These are phyloP conservation scores for Parapristionchus giblindavisi DNA, from an alignment of 2,888 invertebrate genomes.

Conservation along the genomic window DNA sequence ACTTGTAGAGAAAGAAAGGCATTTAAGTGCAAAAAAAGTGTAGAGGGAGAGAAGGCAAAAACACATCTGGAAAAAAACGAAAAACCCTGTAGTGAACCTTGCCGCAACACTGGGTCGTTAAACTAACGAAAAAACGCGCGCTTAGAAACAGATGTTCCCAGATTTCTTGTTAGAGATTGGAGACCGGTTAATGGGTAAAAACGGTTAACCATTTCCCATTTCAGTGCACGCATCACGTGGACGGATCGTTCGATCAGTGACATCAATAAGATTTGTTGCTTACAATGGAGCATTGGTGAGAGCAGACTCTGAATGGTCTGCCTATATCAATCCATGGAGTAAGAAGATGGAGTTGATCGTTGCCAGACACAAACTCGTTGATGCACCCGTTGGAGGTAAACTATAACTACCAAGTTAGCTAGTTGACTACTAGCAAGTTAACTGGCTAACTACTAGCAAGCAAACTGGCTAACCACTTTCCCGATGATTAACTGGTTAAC, in stretches of 20 bases:
- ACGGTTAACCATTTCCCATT: slow-evolving; percentile 26
- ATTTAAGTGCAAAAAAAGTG: too few species aligned
- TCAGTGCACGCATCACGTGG: slow-evolving; percentile 57
- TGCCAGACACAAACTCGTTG: slow-evolving; percentile 75
- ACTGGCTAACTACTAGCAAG: background rate
- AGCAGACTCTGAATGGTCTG: slow-evolving; percentile 87
- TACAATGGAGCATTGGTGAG: slow-evolving; percentile 73
- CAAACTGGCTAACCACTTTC: background rate
- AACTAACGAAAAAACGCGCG: background rate
- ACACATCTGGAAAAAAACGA: background rate
- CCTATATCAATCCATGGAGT: slow-evolving; percentile 92
- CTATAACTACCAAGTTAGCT: too few species aligned
- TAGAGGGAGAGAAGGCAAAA: too few species aligned
- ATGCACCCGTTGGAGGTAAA: slow-evolving; percentile 52
- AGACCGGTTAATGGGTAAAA: too few species aligned
- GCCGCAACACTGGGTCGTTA: background rate
- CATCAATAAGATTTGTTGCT: slow-evolving; percentile 63
- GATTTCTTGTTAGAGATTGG: background rate
- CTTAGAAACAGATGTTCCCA: too few species aligned
- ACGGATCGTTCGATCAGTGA: slow-evolving; percentile 53
- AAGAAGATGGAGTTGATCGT: slow-evolving; percentile 87
- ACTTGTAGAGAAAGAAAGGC: too few species aligned
- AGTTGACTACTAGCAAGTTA: background rate
- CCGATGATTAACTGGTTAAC: too few species aligned
- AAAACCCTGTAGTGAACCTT: background rate